Base-by-base conservation (phyloP, 2,888 invertebrate species). In the Euplagia quadripunctaria region DNA sequence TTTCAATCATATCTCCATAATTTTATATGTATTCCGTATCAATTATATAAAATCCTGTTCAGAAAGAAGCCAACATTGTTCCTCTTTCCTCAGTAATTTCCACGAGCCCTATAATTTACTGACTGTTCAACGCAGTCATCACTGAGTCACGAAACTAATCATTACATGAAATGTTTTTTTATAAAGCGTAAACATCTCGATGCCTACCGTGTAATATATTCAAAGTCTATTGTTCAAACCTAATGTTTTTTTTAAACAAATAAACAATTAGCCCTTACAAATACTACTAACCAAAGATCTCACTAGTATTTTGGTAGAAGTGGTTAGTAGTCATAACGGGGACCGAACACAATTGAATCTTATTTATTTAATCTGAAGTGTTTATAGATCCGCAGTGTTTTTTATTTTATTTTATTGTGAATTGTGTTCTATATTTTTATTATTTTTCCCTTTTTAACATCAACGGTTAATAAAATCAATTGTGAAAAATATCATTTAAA, bases 201-300 rank as follows among this genome's bases (percentile, higher is more conserved):
- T 68, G 58, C 49, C 14, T 20, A 65, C 14, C 12, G 12, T 42
- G 12, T 12, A 12, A 8, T 20, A 55, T 46, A 16, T 46, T 20
- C 68, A 58, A 68, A 31, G 6, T 2, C 69, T 17, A 69, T 69
- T 69, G 61, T 69, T 61, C 46, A n/a, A 0, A n/a, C 42, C 58
- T 16, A 0, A 51, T 20, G 61, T 61, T 61, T 51, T 20, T 9
- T 41, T 66, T 41, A 61, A 46, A 61, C 12, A 68, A 68, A 68
- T 42, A 58, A 68, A 68, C 68, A 69, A 58, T 17, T 31, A 46
- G 8, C 42, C 43, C 68, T 69, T 49, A 69, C 46, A 61, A 68
- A 61, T 61, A 31, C 14, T 46, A 17, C 17, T 20, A 16, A 42
- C 31, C 8, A 31, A 49, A 58, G 31, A 46, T 43, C 41, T n/a